phyloP scores from a whole-genome alignment of 2,113 vertebrate genomes.

The Dasyornis broadbenti region DNA sequence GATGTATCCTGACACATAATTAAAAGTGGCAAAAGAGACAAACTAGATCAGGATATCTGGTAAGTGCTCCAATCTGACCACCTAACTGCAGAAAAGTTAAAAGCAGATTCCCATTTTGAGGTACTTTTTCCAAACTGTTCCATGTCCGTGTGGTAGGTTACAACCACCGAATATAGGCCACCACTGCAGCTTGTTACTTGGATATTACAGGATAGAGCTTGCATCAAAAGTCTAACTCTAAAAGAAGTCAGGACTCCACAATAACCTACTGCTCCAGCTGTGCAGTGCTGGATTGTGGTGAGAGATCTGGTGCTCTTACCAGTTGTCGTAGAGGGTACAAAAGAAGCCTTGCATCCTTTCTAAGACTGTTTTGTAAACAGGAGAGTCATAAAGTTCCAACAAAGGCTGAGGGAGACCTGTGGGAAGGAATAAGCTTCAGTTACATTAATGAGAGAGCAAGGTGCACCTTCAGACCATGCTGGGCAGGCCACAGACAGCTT shows the following conservation, averaged over 20 bases:
- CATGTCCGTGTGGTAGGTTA: neutral
- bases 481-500: neutral
- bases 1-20: neutral
- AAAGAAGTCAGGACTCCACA: neutral
- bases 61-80: neutral
- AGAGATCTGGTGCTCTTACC: slow-evolving; percentile 71
- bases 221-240: neutral
- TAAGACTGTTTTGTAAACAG: slow-evolving; percentile 81
- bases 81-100: neutral
- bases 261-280: neutral
- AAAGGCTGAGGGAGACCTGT: slow-evolving; percentile 84
- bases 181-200: neutral
- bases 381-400: slow-evolving; percentile 83
- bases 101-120: neutral
- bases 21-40: neutral
- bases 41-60: neutral
- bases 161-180: neutral
- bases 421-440: neutral
- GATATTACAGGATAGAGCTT: neutral
- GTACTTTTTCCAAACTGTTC: neutral
- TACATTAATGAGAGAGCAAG: neutral
- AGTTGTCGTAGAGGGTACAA: slow-evolving; percentile 87
- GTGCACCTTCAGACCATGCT: neutral
- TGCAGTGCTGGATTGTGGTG: neutral
- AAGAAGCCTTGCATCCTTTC: slow-evolving; percentile 97